phyloP scores from a whole-genome alignment of 2,888 invertebrate genomes.

The Stegophylla sp. region DNA sequence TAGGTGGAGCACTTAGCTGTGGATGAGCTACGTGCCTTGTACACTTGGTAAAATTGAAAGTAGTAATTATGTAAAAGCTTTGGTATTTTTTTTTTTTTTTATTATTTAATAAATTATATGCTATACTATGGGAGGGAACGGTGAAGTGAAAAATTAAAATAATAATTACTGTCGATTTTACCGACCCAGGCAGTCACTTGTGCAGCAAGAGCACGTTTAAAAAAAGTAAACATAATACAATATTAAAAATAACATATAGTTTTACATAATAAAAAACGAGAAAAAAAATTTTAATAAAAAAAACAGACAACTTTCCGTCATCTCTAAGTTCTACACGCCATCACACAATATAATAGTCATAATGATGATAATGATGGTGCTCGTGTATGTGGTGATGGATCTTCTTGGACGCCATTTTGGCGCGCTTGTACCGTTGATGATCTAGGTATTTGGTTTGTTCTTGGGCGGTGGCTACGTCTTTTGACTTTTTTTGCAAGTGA shows the following conservation, averaged over 20 bases:
- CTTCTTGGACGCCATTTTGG: slow-evolving; percentile 46
- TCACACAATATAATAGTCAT: slow-evolving; percentile 42
- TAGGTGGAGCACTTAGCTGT: slow-evolving; percentile 12
- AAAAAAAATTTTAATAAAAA: not conserved
- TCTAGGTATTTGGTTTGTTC: slow-evolving; percentile 39
- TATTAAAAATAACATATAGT: slow-evolving; percentile 12
- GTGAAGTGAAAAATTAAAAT: not conserved
- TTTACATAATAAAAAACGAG: not conserved
- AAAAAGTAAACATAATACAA: slow-evolving; percentile 1
- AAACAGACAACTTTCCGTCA: not conserved
- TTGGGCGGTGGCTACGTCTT: not conserved
- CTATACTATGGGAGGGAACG: not conserved
- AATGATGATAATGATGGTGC: slow-evolving; percentile 56
- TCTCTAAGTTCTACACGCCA: not conserved
- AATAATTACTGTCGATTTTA: not conserved
- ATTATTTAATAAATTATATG: not conserved
- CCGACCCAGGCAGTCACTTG: not conserved
- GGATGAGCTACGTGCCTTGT: not conserved
- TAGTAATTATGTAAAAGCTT: not conserved
- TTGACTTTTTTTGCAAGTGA: not conserved
- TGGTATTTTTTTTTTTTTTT: not conserved
- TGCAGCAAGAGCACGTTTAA: not conserved
- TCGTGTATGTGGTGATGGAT: slow-evolving; percentile 52
- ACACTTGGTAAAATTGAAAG: not conserved
- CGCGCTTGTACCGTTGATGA: slow-evolving; percentile 45